Base-by-base conservation (phyloP, 64 coral and sea anemone genomes). In the Montipora cactus region DNA sequence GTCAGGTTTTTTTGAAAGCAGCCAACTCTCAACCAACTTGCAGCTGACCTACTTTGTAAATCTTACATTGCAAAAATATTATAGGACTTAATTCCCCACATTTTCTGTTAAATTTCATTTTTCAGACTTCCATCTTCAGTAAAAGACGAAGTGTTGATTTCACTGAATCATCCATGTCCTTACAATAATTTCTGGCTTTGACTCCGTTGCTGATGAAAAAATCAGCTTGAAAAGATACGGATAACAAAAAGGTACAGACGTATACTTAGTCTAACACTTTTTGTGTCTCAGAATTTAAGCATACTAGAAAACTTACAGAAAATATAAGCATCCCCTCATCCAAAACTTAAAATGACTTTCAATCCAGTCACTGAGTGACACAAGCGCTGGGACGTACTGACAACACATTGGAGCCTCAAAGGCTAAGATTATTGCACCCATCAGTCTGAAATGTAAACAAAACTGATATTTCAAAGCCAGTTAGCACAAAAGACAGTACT, bases 251-350 rank as follows among this genome's bases (percentile, higher is more conserved):
- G 28, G 28, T 37, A 37, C 1, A 37, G 28, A 37, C 28, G 28
- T 37, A 37, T 37, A 37, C 28, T 37, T 37, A 37, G 28, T 37
- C 28, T 37, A 37, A 5, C 20, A 71, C 19, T 21, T 23, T 23
- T 71, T 0, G 21, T 21, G 6, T 14, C 4, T 9, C 14, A 2
- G 11, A 15, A 12, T 55, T 55, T 10, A 16, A 64, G 61, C 14
- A 78, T 14, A 4, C 13, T 49, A 5, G 15, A 78, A 16, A 49
- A 88, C 93, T 97, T 91, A 98, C 97, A 91, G 44, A 77, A 98
- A 95, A 91, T 98, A 98, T 44, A 98, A 79, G 44, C 73, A 47
- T 90, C 87, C 97, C 95, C 78, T 98, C 83, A 98, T 98, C 97
- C 97, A 98, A 70, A 95, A 98, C 79, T 79, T 98, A 46, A 98